Evolutionary conservation across 2,797 vertebrate species (phyloP), one percentile per base, ranked within the genome.

Genomic region (Gallinago solitaria): DNA sequence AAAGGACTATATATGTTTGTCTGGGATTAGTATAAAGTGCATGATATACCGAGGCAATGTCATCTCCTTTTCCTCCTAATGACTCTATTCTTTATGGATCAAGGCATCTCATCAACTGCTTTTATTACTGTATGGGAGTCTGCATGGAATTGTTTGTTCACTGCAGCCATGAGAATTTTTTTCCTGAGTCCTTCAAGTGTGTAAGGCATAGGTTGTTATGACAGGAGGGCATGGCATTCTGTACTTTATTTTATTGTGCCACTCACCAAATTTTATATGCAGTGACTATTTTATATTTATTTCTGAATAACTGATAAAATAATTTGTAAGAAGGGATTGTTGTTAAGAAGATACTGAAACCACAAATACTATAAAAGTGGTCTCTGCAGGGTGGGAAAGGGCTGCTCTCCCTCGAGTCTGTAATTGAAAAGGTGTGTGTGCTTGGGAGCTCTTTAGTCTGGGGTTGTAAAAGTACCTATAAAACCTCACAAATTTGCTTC

Each of bases 121-220:
- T 96, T 96, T 89, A 90, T 92, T 94, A 53, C 47, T 82, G 54
- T 47, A 89, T 59, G 11, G 39, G n/a, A 90, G 7, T 75, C 77
- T 92, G 28, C 2, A 4, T 47, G 41, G 59, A 89, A 78, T 81
- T 89, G 39, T 69, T 93, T 88, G 48, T 71, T 90, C 3, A 1
- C 33, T 27, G 32, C 60, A 63, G 20, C 4, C 2, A 6, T 50
- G 50, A 81, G 56, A 9, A 32, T 12, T 51, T 57, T n/a, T 83
- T 53, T 74, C 3, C 6, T 32, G 19, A 13, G 24, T 61, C 30
- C 39, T 87, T 92, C 57, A 88, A 0, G 9, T 61, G 33, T 12
- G 2, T n/a, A 69, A 90, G 53, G 57, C 18, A 25, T 47, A 76
- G 47, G 11, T 73, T 87, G 45, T 73, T 87, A 57, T 68, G 60